Evolutionary conservation across 2,888 invertebrate genomes (phyloP).

Genomic region (Rosalia funebris): DNA sequence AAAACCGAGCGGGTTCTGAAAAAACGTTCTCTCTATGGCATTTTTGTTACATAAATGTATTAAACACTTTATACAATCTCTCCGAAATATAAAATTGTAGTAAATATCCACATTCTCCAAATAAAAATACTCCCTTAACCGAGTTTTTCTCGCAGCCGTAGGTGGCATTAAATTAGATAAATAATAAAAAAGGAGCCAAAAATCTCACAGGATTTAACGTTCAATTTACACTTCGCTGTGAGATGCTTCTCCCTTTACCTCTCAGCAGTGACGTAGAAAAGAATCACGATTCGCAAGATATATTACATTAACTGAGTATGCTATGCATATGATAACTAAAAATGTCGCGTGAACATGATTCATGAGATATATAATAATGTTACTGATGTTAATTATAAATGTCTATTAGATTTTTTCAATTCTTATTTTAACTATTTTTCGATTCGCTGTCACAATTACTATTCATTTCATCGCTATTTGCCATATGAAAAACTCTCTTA

Average conservation of each 20-base stretch:
- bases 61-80: neutral
- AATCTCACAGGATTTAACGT: slow-evolving; percentile 45
- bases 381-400: no score
- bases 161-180: slow-evolving; percentile 44
- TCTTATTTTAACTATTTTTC: no score
- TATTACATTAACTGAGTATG: no score
- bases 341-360: no score
- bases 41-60: neutral
- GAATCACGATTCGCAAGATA: no score
- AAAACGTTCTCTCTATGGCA: neutral
- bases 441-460: no score
- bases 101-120: neutral
- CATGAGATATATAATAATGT: no score
- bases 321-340: no score
- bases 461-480: no score
- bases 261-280: slow-evolving; percentile 4
- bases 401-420: no score
- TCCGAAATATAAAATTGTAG: neutral
- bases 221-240: slow-evolving; percentile 46
- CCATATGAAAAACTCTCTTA: no score
- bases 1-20: no score
- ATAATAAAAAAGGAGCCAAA: slow-evolving; percentile 44
- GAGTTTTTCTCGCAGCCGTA: slow-evolving; percentile 3
- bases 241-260: slow-evolving; percentile 24
- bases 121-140: slow-evolving; percentile 1